Base-by-base conservation (phyloP, 2,113 vertebrate genomes). In the Epinephelus lanceolatus region DNA sequence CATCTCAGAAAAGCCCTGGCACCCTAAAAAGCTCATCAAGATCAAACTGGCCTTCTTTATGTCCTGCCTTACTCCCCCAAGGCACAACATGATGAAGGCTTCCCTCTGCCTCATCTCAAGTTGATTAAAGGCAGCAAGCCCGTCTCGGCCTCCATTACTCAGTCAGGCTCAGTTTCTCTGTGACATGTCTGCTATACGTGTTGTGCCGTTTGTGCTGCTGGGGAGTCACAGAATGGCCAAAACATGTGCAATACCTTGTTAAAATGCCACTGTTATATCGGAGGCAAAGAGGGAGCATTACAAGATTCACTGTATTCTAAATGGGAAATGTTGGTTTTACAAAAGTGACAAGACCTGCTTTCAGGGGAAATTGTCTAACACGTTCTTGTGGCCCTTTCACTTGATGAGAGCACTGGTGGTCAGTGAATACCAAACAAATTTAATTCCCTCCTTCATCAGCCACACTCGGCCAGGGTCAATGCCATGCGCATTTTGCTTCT, bases 11-110 rank as follows among this genome's bases (percentile, higher is more conserved):
- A 86, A 86, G 89, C 81, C 87, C 59, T 74, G 91, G 90, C 89
- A 92, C 90, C 92, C 86, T 92, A 91, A 93, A 94, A 93, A 92
- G 89, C 92, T 95, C 92, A 93, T 95, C 93, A 92, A 86, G 93
- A 93, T 95, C 93, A 94, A 91, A 89, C 88, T 81, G 86, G 87
- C 85, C 88, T 91, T 88, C 92, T 94, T 94, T 93, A 92, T 93
- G 94, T 94, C 88, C 91, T 91, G 86, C 80, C 89, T 86, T 78
- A 42, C 87, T 89, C 89, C 86, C 85, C 71, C 40, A 89, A 88
- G 86, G 89, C 90, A 75, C 76, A 76, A 73, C 69, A 80, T 88
- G 83, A 90, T 93, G 88, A 93, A 90, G 88, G 89, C 86, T 93
- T 88, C 90, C 89, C 80, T 89, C 88, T 91, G 86, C 88, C 89